A percentile compares a stretch with the other conserved stretches of the same genome.
Evolutionary conservation across 1,140 invertebrate genomes (phyloP).

Genomic region (Steinernema feltiae): DNA sequence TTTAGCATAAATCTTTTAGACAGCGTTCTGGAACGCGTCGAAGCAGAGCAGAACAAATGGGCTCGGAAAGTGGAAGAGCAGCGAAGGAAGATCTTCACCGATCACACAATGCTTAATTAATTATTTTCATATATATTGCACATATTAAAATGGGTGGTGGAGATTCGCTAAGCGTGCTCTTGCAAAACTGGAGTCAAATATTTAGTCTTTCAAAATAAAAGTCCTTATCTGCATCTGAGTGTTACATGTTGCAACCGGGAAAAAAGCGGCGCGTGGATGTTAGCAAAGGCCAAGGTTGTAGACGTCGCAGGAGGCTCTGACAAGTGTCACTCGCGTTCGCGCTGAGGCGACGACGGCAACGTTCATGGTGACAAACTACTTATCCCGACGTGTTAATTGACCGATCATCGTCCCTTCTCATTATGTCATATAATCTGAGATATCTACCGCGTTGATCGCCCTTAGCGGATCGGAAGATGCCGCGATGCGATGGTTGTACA

Average conservation of each 20-base stretch:
- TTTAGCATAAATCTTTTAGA: conserved; percentile 7
- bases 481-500: background rate
- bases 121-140: background rate
- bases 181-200: no score
- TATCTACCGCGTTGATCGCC: background rate
- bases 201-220: background rate
- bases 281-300: conserved; percentile 12
- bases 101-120: conserved; percentile 94
- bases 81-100: conserved; percentile 87
- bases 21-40: conserved; percentile 80
- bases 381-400: conserved; percentile 9
- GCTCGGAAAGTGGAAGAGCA: conserved; percentile 92
- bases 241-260: no score
- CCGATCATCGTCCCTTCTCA: conserved; percentile 4
- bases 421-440: conserved; percentile 15
- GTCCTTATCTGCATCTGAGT: no score
- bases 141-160: no score
- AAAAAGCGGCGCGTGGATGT: background rate
- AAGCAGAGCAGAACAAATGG: conserved; percentile 93
- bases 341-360: background rate
- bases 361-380: conserved; percentile 8
- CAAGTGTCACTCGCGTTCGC: conserved; percentile 3
- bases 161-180: no score
- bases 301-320: background rate
- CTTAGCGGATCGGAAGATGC: conserved; percentile 1